Base-by-base conservation (phyloP, 2,113 vertebrate species). In the Nettapus auritus region DNA sequence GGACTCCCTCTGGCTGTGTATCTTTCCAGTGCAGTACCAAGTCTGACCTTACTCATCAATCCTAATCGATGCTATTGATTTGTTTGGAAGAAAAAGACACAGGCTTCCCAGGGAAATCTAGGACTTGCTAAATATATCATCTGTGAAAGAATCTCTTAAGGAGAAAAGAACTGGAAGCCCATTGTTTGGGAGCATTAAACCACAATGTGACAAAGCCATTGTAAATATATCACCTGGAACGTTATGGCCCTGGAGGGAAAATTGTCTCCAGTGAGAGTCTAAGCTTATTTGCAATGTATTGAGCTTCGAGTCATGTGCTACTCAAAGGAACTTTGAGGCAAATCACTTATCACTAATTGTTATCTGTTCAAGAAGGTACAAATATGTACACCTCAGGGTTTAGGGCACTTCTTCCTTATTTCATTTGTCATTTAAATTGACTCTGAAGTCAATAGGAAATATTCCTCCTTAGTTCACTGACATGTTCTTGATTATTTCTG, bases 371-470 rank as follows among this genome's bases (percentile, higher is more conserved):
- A 50, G 42, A 3, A 8, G 36, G 34, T 59, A 92, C 0, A 0
- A 40, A 63, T 52, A 80, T 3, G 42, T 38, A 90, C 87, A 79
- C 76, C 57, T 25, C 62, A 52, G 56, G 38, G 94, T 95, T 86
- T 90, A 92, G 68, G 74, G 57, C 70, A 77, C 75, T 86, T 73
- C 50, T 56, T 67, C 82, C 42, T 59, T 75, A 67, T 79, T 93
- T 94, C 78, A 94, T 95, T 88, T 96, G 76, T 90, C 88, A 96
- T 92, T 95, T 86, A 90, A 96, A 94, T 90, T 78, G 85, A 69
- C 82, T 95, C 84, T 86, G 64, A 44, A 91, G 90, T 88, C 85
- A 94, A 93, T 89, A 89, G 33, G 40, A 86, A 79, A 60, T 44
- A 55, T 71, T 46, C 66, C 40, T 88, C 85, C 89, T 74, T 10